A percentile compares a stretch with the other conserved stretches of the same genome.
These are phyloP conservation scores for Whitmania pigra DNA, from an alignment of 1,140 invertebrate species.

Conservation along the genomic window DNA sequence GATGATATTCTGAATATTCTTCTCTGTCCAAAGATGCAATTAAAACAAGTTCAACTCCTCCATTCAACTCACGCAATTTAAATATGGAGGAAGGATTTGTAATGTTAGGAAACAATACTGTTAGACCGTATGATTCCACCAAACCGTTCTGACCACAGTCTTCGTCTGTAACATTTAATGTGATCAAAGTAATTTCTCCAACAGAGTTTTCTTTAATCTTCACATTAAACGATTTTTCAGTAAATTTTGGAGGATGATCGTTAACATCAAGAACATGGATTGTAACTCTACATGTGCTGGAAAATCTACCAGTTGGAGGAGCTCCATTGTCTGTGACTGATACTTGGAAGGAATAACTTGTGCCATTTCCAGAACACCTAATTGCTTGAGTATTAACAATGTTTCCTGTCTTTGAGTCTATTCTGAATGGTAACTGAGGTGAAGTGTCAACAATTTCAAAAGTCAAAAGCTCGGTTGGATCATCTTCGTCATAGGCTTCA, in stretches of 20 bases:
- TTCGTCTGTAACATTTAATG: not conserved
- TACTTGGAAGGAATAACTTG: slow-evolving; percentile 13
- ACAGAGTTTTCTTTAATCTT: slow-evolving; percentile 23
- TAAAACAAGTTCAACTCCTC: not conserved
- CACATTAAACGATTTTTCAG: slow-evolving; percentile 14
- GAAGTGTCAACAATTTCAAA: not conserved
- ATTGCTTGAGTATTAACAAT: not conserved
- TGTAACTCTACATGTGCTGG: slow-evolving; percentile 24
- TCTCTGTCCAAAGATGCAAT: slow-evolving; percentile 19
- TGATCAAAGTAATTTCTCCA: not conserved
- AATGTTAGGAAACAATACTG: not conserved
- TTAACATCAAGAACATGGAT: slow-evolving; percentile 31
- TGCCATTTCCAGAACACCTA: not conserved
- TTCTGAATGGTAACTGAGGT: not conserved
- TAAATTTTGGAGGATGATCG: slow-evolving; percentile 30
- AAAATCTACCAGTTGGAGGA: slow-evolving; percentile 10
- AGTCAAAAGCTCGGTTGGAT: slow-evolving; percentile 4
- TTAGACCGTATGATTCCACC: not conserved
- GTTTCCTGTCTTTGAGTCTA: not conserved
- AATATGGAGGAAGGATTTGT: not conserved
- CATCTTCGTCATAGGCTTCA: not conserved
- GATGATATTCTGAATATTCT: not conserved
- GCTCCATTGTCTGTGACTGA: slow-evolving; percentile 9
- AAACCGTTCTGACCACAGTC: slow-evolving; percentile 10
- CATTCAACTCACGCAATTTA: not conserved